Evolutionary conservation across 2,797 vertebrate species (phyloP).

Genomic region (Crypturellus tataupa): DNA sequence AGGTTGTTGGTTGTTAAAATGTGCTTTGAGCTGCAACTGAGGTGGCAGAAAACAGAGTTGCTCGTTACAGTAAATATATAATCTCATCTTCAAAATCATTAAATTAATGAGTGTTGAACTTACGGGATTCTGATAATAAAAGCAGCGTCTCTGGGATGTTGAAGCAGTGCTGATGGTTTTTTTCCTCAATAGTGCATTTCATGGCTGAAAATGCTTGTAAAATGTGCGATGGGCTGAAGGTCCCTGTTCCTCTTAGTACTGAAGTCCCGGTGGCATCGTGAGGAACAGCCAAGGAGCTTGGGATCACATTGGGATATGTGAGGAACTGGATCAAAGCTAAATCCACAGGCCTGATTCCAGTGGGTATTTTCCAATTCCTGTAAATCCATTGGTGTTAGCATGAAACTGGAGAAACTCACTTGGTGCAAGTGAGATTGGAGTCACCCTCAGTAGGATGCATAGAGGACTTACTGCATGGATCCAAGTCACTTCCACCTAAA

Average conservation of each 20-base stretch:
- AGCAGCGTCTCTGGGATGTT: not conserved
- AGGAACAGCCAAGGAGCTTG: conserved; percentile 7
- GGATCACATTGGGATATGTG: not conserved
- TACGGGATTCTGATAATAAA: not conserved
- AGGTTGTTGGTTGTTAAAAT: conserved; percentile 34
- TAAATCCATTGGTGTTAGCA: not conserved
- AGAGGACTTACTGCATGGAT: not conserved
- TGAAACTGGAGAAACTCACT: not conserved
- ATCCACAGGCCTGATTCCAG: not conserved
- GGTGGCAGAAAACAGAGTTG: conserved; percentile 32
- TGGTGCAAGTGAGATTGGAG: not conserved
- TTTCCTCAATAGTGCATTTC: not conserved
- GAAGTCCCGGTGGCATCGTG: not conserved
- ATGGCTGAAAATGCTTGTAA: not conserved
- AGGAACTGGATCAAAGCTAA: not conserved
- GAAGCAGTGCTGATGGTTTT: accelerated
- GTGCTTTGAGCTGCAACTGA: conserved; percentile 26
- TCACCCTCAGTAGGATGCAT: not conserved
- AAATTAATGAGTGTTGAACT: not conserved
- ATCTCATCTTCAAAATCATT: not conserved
- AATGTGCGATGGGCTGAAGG: not conserved
- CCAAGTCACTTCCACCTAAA: not conserved
- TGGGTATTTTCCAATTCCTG: conserved; percentile 3
- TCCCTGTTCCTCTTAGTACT: not conserved
- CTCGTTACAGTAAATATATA: not conserved